Conservation (phyloP, 2,113 vertebrate species). For the Falco punctatus region DNA sequence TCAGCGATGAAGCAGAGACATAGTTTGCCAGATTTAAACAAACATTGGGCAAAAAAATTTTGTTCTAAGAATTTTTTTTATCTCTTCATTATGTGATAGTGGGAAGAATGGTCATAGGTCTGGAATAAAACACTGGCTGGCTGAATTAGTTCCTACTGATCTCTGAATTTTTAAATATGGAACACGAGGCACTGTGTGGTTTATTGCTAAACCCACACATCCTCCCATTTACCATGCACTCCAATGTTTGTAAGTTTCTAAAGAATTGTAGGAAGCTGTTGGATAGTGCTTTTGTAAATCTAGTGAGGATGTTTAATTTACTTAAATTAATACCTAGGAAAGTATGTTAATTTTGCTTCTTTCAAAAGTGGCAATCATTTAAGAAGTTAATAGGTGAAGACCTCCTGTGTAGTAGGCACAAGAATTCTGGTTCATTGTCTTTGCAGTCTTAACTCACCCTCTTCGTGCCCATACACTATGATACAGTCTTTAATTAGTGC, state of each 20-base stretch:
- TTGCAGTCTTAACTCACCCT: neutral
- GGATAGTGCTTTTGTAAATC: neutral
- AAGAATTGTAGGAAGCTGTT: neutral
- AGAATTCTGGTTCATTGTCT: neutral
- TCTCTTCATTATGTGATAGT: neutral
- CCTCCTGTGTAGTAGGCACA: neutral
- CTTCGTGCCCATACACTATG: neutral
- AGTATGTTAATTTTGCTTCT: neutral
- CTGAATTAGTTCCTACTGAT: neutral
- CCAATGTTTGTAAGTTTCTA: neutral
- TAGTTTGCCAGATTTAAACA: neutral
- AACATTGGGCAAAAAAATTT: neutral
- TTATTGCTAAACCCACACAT: neutral
- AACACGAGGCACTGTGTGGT: neutral
- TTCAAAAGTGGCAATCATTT: neutral
- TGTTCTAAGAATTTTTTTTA: neutral
- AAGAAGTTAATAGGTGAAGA: neutral
- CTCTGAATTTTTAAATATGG: neutral
- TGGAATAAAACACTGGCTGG: neutral
- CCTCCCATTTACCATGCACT: neutral
- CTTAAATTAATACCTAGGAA: neutral
- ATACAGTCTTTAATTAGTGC: neutral
- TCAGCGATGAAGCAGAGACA: neutral
- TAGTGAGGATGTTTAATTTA: neutral
- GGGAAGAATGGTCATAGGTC: neutral